These are phyloP conservation scores for Caenorhabditis imperialis DNA, from an alignment of 2,888 invertebrate genomes.

Conservation along the genomic window DNA sequence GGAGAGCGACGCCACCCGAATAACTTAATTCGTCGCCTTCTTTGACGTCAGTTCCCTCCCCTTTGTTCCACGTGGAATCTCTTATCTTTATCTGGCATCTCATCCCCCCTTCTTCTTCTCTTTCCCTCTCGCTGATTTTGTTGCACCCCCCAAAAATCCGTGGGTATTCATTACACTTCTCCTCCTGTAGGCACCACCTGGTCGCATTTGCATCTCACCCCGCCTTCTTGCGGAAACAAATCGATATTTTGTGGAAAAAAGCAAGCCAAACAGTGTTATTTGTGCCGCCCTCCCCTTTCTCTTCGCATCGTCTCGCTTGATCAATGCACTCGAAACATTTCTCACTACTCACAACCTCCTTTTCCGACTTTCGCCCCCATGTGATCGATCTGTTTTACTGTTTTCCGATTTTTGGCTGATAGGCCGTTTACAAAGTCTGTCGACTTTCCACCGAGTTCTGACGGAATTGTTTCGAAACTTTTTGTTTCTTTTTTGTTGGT, in stretches of 20 bases:
- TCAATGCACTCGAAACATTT: constrained; percentile 9
- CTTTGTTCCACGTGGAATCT: no score
- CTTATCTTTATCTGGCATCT: background rate
- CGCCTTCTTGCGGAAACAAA: background rate
- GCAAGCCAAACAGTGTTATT: constrained; percentile 20
- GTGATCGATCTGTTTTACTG: no score
- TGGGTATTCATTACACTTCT: no score
- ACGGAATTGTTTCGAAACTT: constrained; percentile 13
- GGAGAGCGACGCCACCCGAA: constrained; percentile 5
- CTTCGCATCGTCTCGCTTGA: background rate
- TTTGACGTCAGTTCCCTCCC: constrained; percentile 1
- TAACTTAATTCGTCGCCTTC: constrained; percentile 28
- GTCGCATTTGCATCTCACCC: constrained; percentile 4
- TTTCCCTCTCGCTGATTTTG: background rate
- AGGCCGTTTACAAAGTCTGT: no score
- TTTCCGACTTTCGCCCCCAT: no score
- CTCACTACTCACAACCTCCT: background rate
- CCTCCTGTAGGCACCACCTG: no score
- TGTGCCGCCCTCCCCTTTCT: constrained; percentile 5
- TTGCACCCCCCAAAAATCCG: no score
- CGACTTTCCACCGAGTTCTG: background rate
- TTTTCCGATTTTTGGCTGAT: no score
- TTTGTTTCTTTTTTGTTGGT: constrained; percentile 4
- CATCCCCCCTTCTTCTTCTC: background rate
- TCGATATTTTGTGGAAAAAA: constrained; percentile 5